Evolutionary conservation across 2,113 vertebrate species (phyloP).

Genomic region (Verasper variegatus): DNA sequence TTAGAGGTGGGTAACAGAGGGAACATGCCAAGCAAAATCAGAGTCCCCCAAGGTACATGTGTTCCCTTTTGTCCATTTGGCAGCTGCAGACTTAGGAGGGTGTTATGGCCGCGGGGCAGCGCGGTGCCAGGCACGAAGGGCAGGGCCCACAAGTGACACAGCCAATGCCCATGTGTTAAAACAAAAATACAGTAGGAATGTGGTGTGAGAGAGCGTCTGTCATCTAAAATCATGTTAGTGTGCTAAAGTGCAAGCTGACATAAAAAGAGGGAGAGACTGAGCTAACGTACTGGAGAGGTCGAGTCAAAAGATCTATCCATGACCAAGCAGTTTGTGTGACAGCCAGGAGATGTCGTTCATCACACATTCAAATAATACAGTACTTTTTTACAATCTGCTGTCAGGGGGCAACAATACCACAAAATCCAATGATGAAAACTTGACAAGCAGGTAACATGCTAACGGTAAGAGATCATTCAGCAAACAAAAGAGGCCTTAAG

Average conservation of each 20-base stretch:
- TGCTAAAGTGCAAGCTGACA: conserved; percentile 25
- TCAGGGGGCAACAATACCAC: not conserved
- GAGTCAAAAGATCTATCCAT: not conserved
- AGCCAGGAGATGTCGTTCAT: too few relatives aligned
- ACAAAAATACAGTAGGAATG: conserved; percentile 15
- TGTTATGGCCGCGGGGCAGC: conserved; percentile 41
- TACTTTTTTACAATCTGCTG: too few relatives aligned
- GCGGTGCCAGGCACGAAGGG: conserved; percentile 23
- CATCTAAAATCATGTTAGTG: conserved; percentile 52
- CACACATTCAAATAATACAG: too few relatives aligned
- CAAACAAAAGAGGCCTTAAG: too few relatives aligned
- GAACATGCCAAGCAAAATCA: conserved; percentile 56
- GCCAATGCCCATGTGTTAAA: not conserved
- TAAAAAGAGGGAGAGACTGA: conserved; percentile 12
- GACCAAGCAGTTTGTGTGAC: too few relatives aligned
- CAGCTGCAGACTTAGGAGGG: conserved; percentile 38
- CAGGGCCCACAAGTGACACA: not conserved
- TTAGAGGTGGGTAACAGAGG: conserved; percentile 65
- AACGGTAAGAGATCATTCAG: too few relatives aligned
- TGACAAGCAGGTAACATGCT: not conserved
- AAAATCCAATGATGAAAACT: not conserved
- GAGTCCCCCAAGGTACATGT: conserved; percentile 47
- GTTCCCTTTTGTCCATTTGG: conserved; percentile 66
- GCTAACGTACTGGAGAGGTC: not conserved
- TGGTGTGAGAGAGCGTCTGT: conserved; percentile 28